Evolutionary conservation across 1,140 invertebrate genomes (phyloP).

Genomic region (Drosophila repleta): DNA sequence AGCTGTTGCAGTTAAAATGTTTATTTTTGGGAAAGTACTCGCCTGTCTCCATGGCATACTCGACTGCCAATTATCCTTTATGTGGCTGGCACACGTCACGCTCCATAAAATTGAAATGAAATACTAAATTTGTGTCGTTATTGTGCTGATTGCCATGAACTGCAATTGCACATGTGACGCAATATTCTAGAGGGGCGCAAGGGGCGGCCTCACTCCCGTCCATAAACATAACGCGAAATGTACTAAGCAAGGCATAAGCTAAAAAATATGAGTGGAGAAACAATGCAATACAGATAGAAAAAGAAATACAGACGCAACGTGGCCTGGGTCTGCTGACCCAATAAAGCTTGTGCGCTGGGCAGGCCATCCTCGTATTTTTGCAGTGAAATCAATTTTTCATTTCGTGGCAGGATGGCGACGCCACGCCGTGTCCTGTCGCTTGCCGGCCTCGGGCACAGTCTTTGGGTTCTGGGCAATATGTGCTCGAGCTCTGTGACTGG

Average conservation of each 20-base stretch:
- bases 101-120: constrained; percentile 77
- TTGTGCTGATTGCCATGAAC: constrained; percentile 74
- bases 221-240: constrained; percentile 64
- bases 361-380: constrained; percentile 58
- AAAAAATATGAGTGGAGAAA: neutral
- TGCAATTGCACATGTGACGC: constrained; percentile 68
- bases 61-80: constrained; percentile 66
- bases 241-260: constrained; percentile 26
- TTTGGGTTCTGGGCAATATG: constrained; percentile 55
- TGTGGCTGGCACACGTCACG: constrained; percentile 57
- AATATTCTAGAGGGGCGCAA: neutral
- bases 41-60: constrained; percentile 38
- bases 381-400: constrained; percentile 77
- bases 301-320: constrained; percentile 10
- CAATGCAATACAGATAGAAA: neutral
- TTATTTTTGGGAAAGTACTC: constrained; percentile 7
- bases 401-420: constrained; percentile 65
- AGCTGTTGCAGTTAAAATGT: constrained; percentile 20
- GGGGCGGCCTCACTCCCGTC: constrained; percentile 35
- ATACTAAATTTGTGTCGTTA: constrained; percentile 72
- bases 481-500: constrained; percentile 62
- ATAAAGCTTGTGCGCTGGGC: constrained; percentile 57
- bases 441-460: no score
- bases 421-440: constrained; percentile 25
- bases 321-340: constrained; percentile 49